Evolutionary conservation across 2,797 vertebrate species (phyloP).

Genomic region (Decapterus maruadsi): DNA sequence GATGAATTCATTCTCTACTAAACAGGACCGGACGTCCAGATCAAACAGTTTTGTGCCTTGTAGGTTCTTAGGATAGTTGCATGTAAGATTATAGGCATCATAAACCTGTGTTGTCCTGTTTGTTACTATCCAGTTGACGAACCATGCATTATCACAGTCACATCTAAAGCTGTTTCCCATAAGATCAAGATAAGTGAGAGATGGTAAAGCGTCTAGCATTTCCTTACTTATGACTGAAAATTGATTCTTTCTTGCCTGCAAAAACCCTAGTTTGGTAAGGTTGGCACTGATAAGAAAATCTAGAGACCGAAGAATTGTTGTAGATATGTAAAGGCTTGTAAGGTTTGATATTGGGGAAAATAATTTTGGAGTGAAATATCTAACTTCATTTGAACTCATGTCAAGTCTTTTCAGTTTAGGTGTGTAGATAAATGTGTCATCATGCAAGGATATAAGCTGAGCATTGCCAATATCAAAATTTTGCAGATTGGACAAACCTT

Average conservation of each 20-base stretch:
- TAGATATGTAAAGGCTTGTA: conserved; percentile 67
- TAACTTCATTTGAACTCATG: conserved; percentile 74
- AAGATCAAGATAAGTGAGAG: conserved; percentile 71
- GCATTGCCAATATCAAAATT: conserved; percentile 60
- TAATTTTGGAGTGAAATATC: conserved; percentile 44
- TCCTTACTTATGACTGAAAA: conserved; percentile 55
- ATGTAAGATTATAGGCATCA: conserved; percentile 67
- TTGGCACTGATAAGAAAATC: conserved; percentile 73
- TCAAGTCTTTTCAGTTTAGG: conserved; percentile 68
- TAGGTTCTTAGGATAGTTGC: conserved; percentile 68
- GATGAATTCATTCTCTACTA: conserved; percentile 42
- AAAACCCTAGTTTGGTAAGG: conserved; percentile 67
- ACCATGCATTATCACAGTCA: conserved; percentile 74
- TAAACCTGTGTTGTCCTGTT: conserved; percentile 70
- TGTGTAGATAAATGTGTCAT: conserved; percentile 66
- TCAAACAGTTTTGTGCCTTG: conserved; percentile 65
- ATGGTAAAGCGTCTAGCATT: conserved; percentile 38
- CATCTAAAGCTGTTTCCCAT: conserved; percentile 75
- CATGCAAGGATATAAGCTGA: conserved; percentile 48
- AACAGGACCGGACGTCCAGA: conserved; percentile 60
- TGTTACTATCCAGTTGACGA: conserved; percentile 56
- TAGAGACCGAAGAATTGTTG: conserved; percentile 66
- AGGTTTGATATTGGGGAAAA: conserved; percentile 71
- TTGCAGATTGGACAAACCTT: conserved; percentile 76
- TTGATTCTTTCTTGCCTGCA: conserved; percentile 72